Base-by-base conservation (phyloP, 2,113 vertebrate species). In the Vimba vimba region DNA sequence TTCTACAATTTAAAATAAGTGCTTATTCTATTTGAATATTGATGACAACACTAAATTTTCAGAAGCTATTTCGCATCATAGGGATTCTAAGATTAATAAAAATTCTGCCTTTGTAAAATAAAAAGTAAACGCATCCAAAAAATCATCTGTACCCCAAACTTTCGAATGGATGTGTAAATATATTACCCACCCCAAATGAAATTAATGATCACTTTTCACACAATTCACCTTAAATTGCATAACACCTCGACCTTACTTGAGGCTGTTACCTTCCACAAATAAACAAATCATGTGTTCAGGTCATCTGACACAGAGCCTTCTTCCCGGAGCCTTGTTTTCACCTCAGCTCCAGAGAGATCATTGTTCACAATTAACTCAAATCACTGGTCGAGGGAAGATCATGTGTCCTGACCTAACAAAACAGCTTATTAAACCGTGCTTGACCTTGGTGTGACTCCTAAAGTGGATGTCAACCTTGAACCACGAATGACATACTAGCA, bases 401-500 rank as follows among this genome's bases (percentile, higher is more conserved):
- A 39, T 74, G 43, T 62, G 81, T 62, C 79, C 73, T 60, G 74
- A 66, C 76, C 78, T 84, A 80, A 85, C 86, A 90, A 90, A 90
- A 91, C 88, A 89, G 86, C 74, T 89, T 80, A 90, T 87, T 80
- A 86, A 92, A 92, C 88, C 87, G 33, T 84, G 62, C 59, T 68
- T 92, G 91, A 93, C 90, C 91, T 95, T 87, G 90, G 84, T 82
- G 74, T 91, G 86, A 90, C 91, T 86, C 91, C 93, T 93, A 92
- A 91, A 91, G 92, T 89, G 85, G 88, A 93, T 91, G 91, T 93
- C 90, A 94, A 95, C 93, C 88, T 92, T 95, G 90, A 95, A 92
- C 90, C 93, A 85, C 39, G 86, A 89, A 88, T 84, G 79, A 81
- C 84, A 64, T 59, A 25, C 45, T 30, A 79, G 52, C 60, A 11